Percentiles rank a stretch among this genome's conserved stretches.
Conservation (phyloP, 2,113 vertebrate species). For the Sapayoa aenigma region DNA sequence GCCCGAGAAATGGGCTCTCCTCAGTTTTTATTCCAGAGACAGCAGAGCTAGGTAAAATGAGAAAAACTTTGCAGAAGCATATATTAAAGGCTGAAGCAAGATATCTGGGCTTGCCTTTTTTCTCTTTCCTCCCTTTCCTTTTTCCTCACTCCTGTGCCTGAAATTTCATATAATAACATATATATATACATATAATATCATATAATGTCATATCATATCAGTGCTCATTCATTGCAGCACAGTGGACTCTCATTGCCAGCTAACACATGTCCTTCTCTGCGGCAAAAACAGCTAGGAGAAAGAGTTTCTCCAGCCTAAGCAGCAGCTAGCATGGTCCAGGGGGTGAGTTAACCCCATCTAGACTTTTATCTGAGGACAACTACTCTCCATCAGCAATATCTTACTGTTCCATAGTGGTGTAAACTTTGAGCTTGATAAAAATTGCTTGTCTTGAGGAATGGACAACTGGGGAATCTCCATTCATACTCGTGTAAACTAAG, state of each 20-base stretch:
- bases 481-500: neutral
- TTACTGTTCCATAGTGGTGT: neutral
- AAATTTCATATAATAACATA: neutral
- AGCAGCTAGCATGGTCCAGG: neutral
- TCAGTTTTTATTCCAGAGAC: neutral
- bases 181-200: too few relatives aligned
- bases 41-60: neutral
- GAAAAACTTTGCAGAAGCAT: neutral
- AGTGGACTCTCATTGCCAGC: neutral
- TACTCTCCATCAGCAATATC: neutral
- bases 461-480: neutral
- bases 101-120: neutral
- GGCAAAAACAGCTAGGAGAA: neutral
- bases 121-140: neutral
- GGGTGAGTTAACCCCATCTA: neutral
- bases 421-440: neutral
- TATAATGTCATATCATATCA: too few relatives aligned
- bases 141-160: neutral
- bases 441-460: neutral
- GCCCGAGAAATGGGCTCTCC: neutral
- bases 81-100: neutral
- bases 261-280: neutral
- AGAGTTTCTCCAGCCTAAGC: neutral
- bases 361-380: neutral
- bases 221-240: neutral